Evolutionary conservation across 2,888 invertebrate species (phyloP).

Genomic region (Stegana nigrithorax): DNA sequence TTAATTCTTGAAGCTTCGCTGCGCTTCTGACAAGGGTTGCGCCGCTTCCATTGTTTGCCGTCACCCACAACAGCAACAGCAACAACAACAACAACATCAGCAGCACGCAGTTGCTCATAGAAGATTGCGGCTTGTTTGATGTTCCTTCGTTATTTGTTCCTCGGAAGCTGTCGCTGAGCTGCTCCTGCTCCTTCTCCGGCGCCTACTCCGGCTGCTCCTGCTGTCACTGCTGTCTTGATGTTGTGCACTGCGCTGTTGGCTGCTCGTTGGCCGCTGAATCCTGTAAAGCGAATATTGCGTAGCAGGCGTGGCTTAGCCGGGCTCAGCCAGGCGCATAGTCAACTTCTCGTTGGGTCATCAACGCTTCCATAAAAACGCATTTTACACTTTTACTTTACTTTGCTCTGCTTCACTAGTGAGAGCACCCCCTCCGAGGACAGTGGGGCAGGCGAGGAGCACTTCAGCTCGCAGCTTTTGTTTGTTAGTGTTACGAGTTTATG

Average conservation of each 20-base stretch:
- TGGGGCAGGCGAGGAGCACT: too few species aligned
- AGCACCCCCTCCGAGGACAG: not conserved
- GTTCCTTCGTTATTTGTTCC: conserved; percentile 11
- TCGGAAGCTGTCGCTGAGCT: not conserved
- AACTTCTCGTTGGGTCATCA: conserved; percentile 29
- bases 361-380: conserved; percentile 33
- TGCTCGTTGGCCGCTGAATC: not conserved
- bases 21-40: conserved; percentile 48
- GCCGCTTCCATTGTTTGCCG: conserved; percentile 20
- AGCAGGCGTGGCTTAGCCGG: not conserved
- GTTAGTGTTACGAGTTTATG: conserved; percentile 41
- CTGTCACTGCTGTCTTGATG: too few species aligned
- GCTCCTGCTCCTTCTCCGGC: not conserved
- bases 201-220: too few species aligned
- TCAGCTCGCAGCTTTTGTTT: too few species aligned
- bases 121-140: not conserved
- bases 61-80: not conserved
- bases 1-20: conserved; percentile 57
- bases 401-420: conserved; percentile 8
- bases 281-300: not conserved
- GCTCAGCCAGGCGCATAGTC: not conserved
- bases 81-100: not conserved
- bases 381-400: conserved; percentile 38
- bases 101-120: not conserved
- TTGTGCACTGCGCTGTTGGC: too few species aligned